Evolutionary conservation across 2,888 invertebrate species (phyloP).

Genomic region (Harmothoe impar): DNA sequence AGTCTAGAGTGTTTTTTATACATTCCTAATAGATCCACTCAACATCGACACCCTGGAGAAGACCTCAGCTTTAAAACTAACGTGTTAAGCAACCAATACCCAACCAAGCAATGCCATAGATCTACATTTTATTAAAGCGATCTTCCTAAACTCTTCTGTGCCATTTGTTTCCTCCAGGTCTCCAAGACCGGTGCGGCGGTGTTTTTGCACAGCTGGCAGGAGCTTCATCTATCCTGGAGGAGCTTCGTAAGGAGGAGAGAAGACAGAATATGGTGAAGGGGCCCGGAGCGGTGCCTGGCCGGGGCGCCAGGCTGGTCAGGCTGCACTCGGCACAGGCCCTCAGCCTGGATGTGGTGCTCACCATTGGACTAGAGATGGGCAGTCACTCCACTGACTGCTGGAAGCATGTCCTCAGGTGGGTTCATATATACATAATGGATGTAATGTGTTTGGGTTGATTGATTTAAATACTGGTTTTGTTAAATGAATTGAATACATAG

Average conservation of each 20-base stretch:
- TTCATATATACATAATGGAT: no score
- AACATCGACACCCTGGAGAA: no score
- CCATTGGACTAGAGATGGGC: constrained; percentile 93
- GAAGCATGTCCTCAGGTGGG: constrained; percentile 93
- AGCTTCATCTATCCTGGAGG: constrained; percentile 88
- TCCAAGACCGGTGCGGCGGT: constrained; percentile 95
- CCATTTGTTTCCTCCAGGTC: constrained; percentile 84
- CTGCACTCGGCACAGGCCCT: constrained; percentile 94
- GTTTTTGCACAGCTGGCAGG: constrained; percentile 93
- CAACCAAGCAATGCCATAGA: no score
- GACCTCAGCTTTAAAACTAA: no score
- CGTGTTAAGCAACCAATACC: no score
- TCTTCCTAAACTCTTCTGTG: no score
- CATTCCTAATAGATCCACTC: no score
- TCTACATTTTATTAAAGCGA: no score
- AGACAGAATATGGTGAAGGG: constrained; percentile 35
- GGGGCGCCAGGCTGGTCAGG: constrained; percentile 82
- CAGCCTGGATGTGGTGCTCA: constrained; percentile 95
- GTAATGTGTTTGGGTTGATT: not conserved
- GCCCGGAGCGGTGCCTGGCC: constrained; percentile 62
- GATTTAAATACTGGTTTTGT: not conserved
- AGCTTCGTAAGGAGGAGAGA: constrained; percentile 66
- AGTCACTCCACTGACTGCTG: constrained; percentile 97
- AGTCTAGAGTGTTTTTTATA: no score
- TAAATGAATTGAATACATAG: no score